Base-by-base conservation (phyloP, 2,797 vertebrate genomes). In the Melanotaenia trifasciata region DNA sequence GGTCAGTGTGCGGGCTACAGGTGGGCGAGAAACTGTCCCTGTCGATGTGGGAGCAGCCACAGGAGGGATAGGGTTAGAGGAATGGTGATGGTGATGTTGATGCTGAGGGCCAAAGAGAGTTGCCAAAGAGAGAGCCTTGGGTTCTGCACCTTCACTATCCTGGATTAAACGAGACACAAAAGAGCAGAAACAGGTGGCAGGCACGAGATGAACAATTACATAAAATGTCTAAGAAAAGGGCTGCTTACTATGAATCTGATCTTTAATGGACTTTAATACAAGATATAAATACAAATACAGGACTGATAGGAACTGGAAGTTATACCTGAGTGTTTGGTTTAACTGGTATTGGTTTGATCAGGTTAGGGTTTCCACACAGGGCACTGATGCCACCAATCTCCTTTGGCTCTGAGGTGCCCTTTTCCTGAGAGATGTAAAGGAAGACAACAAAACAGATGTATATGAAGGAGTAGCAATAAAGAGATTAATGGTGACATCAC, bases 311-410 rank as follows among this genome's bases (percentile, higher is more conserved):
- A n/a, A 47, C 1, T 47, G 45, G 20, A 47, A 43, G 56, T 35
- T 92, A 89, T 86, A 90, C 87, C 87, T 94, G 93, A 86, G 91
- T 22, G 81, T 90, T 93, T 0, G 96, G 96, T 85, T 98, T 99
- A 79, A 99, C 95, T 6, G 98, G 97, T 71, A 99, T 98, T 3
- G 98, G 98, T 82, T 99, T 99, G 90, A 99, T 97, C 58, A 99
- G 92, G 91, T 97, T 96, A 64, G 97, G 96, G 87, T 97, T 99
- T 90, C 91, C 95, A 64, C 91, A 93, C 64, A 99, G 95, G 73
- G 96, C 94, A 59, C 96, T 96, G 32, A 96, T 96, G 66, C 95
- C 96, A 65, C 95, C 95, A 43, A 99, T 98, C 89, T 96, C 96
- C 90, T 98, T 98, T 58, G 98, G 97, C 90, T 99, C 98, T 13